Evolutionary conservation across 2,113 vertebrate species (phyloP).

Genomic region (Chroicocephalus ridibundus): DNA sequence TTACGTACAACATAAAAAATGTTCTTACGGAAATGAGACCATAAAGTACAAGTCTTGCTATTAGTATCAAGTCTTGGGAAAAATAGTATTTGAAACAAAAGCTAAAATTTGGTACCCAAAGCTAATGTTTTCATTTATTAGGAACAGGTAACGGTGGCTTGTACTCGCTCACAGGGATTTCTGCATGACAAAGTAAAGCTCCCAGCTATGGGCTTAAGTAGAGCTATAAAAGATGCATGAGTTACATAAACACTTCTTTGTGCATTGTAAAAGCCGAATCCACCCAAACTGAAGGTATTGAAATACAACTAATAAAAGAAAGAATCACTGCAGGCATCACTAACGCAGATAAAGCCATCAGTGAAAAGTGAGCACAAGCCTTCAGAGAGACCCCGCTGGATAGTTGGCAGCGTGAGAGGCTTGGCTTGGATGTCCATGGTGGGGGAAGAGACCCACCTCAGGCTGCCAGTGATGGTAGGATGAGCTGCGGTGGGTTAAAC

Average conservation of each 20-base stretch:
- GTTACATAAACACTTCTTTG: neutral
- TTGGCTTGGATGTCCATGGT: neutral
- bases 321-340: neutral
- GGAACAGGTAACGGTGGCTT: neutral
- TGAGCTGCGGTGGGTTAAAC: neutral
- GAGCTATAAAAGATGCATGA: neutral
- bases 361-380: neutral
- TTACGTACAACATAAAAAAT: neutral
- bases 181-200: neutral
- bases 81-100: neutral
- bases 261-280: neutral
- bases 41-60: neutral
- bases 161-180: neutral
- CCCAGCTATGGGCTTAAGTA: neutral
- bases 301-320: neutral
- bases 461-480: neutral
- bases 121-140: neutral
- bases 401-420: fast-evolving
- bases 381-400: neutral
- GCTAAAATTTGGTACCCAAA: neutral
- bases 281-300: neutral
- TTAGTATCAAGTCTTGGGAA: neutral
- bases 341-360: fast-evolving
- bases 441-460: neutral
- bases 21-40: neutral